phyloP scores from a whole-genome alignment of 1,140 invertebrate genomes.

The Reticulitermes speratus region DNA sequence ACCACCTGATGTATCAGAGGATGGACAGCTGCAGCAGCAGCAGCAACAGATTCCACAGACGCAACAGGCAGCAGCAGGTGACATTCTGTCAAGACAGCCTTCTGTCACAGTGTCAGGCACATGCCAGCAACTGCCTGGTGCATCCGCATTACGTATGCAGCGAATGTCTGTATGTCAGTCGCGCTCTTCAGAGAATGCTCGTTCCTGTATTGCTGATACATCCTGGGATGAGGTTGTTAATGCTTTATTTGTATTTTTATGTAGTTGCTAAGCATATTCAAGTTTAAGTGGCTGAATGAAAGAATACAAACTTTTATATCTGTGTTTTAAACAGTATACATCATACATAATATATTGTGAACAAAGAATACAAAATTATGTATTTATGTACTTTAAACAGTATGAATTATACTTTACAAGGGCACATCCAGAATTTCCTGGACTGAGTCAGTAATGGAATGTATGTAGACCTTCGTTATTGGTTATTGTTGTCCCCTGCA shows the following conservation, averaged over 20 bases:
- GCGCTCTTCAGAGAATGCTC: constrained; percentile 16
- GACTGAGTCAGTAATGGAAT: no score
- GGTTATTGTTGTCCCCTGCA: no score
- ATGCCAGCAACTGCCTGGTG: constrained; percentile 23
- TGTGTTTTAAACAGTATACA: background rate
- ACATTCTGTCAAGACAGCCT: background rate
- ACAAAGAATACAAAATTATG: no score
- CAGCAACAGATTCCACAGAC: background rate
- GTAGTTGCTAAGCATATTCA: no score
- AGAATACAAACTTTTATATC: background rate
- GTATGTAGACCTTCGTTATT: no score
- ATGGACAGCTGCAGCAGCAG: constrained; percentile 15
- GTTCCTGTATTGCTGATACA: constrained; percentile 45
- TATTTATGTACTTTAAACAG: no score
- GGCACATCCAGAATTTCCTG: no score
- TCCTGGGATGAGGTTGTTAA: constrained; percentile 75
- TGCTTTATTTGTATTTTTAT: background rate
- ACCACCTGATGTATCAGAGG: constrained; percentile 42
- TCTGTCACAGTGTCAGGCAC: background rate
- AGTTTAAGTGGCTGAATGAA: constrained; percentile 35
- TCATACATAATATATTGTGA: no score
- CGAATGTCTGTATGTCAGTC: background rate
- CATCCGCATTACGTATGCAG: background rate
- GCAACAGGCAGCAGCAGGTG: background rate
- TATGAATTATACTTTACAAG: no score